Evolutionary conservation across 2,797 vertebrate genomes (phyloP).

Genomic region (Spondyliosoma cantharus): DNA sequence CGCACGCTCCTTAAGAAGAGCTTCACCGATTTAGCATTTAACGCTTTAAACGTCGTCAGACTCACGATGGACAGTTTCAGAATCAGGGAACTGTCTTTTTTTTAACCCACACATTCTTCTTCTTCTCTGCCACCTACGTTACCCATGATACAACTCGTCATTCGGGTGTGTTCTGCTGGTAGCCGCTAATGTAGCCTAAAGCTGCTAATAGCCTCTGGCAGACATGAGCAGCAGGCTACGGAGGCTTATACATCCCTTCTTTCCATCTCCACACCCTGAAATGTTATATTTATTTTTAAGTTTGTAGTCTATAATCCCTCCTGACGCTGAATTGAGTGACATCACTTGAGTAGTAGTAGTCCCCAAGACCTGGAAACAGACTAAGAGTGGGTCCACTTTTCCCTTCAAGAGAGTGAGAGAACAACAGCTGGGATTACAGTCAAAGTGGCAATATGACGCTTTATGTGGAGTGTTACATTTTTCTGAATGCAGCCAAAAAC

Average conservation of each 20-base stretch:
- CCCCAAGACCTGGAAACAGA: neutral
- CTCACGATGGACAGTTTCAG: neutral
- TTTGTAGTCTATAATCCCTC: no score
- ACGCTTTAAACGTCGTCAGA: neutral
- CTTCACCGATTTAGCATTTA: no score
- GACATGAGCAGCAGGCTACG: neutral
- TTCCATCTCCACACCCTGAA: neutral
- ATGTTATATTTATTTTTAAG: neutral
- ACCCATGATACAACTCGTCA: neutral
- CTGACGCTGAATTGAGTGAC: neutral
- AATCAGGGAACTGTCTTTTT: neutral
- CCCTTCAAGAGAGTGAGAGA: neutral
- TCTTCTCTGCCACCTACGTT: neutral
- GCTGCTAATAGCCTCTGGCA: neutral
- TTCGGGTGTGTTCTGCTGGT: neutral
- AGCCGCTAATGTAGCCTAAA: no score
- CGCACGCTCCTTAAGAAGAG: no score
- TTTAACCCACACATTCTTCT: neutral
- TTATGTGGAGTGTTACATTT: neutral
- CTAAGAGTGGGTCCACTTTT: neutral
- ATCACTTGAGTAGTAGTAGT: neutral
- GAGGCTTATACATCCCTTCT: neutral
- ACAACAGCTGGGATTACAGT: constrained; percentile 4
- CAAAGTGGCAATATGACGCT: constrained; percentile 6
- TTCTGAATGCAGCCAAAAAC: neutral